These are phyloP conservation scores for Myiozetetes cayanensis DNA, from an alignment of 2,113 vertebrate species.

Conservation along the genomic window DNA sequence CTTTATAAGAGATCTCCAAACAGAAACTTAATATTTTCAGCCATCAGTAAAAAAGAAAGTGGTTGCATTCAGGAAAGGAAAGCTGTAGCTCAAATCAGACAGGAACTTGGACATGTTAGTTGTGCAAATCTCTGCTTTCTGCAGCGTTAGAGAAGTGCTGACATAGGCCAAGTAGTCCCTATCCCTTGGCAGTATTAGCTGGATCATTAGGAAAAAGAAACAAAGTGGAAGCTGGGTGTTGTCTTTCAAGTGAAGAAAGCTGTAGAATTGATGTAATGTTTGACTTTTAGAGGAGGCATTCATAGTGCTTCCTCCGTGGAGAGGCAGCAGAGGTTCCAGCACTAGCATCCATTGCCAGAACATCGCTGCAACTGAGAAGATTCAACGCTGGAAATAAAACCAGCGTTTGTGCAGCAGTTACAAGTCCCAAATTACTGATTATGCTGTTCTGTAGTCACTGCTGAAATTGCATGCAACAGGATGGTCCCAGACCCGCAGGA, in stretches of 20 bases:
- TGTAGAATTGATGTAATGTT: constrained; percentile 49
- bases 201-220: constrained; percentile 53
- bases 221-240: constrained; percentile 53
- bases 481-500: background rate
- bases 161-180: constrained; percentile 36
- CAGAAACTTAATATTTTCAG: background rate
- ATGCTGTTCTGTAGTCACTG: background rate
- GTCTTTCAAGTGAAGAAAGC: constrained; percentile 52
- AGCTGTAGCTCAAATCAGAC: constrained; percentile 45
- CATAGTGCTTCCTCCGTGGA: background rate
- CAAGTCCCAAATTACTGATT: background rate
- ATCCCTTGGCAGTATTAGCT: constrained; percentile 31
- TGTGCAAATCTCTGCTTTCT: constrained; percentile 33
- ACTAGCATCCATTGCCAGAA: background rate
- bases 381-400: background rate
- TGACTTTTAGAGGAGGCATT: constrained; percentile 29
- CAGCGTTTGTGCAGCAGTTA: background rate
- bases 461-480: background rate
- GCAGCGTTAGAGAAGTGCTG: constrained; percentile 36
- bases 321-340: constrained; percentile 6
- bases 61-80: constrained; percentile 16
- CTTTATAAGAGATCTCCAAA: background rate
- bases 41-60: constrained; percentile 3
- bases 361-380: background rate
- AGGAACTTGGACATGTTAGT: constrained; percentile 1